A percentile compares a stretch with the other conserved stretches of the same genome.
phyloP scores from a whole-genome alignment of 1,140 invertebrate species.

The Cydia splendana region DNA sequence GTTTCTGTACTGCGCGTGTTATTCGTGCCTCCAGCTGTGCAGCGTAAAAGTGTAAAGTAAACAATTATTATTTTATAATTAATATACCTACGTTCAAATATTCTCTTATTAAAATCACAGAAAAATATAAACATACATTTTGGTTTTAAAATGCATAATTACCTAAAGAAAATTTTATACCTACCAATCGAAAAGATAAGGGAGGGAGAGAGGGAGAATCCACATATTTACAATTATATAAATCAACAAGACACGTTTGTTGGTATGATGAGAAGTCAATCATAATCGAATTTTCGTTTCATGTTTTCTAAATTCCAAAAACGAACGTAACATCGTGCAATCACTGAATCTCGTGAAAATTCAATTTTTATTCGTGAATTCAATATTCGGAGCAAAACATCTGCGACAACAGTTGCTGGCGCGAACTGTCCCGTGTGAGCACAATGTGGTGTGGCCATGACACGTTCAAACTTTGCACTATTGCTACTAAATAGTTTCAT shows the following conservation, averaged over 20 bases:
- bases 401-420: slow-evolving; percentile 9
- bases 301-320: not conserved
- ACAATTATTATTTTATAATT: not conserved
- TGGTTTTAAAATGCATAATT: too few relatives aligned
- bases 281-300: not conserved
- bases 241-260: not conserved
- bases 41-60: not conserved
- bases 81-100: too few relatives aligned
- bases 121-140: too few relatives aligned
- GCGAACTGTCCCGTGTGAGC: not conserved
- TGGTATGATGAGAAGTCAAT: not conserved
- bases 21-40: not conserved
- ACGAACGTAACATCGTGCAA: not conserved
- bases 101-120: too few relatives aligned
- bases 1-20: slow-evolving; percentile 13
- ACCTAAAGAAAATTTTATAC: too few relatives aligned
- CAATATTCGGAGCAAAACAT: slow-evolving; percentile 20
- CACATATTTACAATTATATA: not conserved
- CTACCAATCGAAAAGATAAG: too few relatives aligned
- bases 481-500: slow-evolving; percentile 16
- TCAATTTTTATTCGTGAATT: slow-evolving; percentile 28
- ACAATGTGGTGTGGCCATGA: not conserved
- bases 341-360: slow-evolving; percentile 5
- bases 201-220: too few relatives aligned
- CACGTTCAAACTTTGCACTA: slow-evolving; percentile 15